Evolutionary conservation across 2,797 vertebrate species (phyloP), one percentile per base, ranked within the genome.

Genomic region (Bufotes viridis): DNA sequence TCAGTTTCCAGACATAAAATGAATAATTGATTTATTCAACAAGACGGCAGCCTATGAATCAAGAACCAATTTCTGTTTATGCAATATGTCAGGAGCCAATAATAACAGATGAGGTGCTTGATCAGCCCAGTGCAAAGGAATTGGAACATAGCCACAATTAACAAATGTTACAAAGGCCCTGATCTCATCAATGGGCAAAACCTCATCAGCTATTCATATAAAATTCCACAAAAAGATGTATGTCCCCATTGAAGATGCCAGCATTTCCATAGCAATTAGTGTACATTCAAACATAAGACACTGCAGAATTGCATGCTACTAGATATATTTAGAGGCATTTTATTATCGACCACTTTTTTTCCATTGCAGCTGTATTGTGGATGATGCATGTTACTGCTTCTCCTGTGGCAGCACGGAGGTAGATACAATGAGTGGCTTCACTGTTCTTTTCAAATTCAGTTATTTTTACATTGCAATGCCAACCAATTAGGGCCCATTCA

Each of bases 31-130:
- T 84, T 89, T 86, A 85, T 89, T 86, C 84, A 78, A 81, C 55
- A 78, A 85, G 83, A 58, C 55, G 63, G 72, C 88, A 89, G 51
- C 22, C 84, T 86, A 61, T 78, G 78, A 81, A 86, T 89, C 79
- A 89, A 82, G 88, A 76, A 89, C 72, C 88, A 86, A 86, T 86
- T 89, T 89, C 60, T 89, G 80, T 89, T 89, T 89, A 89, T 89
- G 79, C 79, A 89, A 89, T 86, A 86, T 79, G 84, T 89, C 72
- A 86, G 78, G 61, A 89, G 84, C 88, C 88, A 86, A 89, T 89
- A 89, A 86, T 89, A 89, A 89, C 84, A 89, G 88, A 84, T 89
- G 88, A 89, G 83, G 70, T 89, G 79, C 80, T 86, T 82, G 79
- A 86, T 89, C 88, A 89, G 80, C 72, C 74, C 65, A 74, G 55